phyloP scores from a whole-genome alignment of 2,797 vertebrate genomes.

The Distichodus sexfasciatus region DNA sequence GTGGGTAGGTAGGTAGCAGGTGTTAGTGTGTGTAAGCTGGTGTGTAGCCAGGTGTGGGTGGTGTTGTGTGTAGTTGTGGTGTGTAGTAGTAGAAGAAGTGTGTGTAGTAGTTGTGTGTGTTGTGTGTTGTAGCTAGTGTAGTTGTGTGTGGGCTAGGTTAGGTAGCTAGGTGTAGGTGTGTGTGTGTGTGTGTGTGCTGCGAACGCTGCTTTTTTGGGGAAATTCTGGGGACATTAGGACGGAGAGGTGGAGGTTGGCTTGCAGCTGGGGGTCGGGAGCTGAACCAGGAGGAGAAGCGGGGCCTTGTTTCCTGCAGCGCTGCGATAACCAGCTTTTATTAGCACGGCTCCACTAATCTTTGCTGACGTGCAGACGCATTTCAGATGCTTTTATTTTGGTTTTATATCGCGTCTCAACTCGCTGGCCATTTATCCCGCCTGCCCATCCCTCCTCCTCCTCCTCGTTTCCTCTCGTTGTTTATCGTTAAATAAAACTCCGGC shows the following conservation, averaged over 20 bases:
- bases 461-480: constrained; percentile 35
- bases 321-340: constrained; percentile 57
- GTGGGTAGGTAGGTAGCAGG: too few relatives aligned
- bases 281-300: constrained; percentile 1
- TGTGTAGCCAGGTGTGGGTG: too few relatives aligned
- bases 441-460: constrained; percentile 14
- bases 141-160: constrained; percentile 2
- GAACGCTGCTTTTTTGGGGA: constrained; percentile 43
- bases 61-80: too few relatives aligned
- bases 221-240: constrained; percentile 47
- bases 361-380: constrained; percentile 44
- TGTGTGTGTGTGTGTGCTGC: not conserved
- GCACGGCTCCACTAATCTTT: constrained; percentile 50
- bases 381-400: constrained; percentile 45
- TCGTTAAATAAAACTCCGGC: constrained; percentile 53
- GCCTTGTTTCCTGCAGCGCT: constrained; percentile 16
- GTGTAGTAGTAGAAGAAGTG: too few relatives aligned
- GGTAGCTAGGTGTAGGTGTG: not conserved
- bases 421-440: constrained; percentile 42
- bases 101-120: too few relatives aligned
- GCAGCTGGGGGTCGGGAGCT: constrained; percentile 1
- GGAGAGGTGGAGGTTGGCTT: constrained; percentile 22
- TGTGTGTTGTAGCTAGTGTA: too few relatives aligned
- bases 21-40: too few relatives aligned
- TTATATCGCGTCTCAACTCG: constrained; percentile 41